Conservation (phyloP, 2,888 invertebrate species). For the Polyommatus icarus region DNA sequence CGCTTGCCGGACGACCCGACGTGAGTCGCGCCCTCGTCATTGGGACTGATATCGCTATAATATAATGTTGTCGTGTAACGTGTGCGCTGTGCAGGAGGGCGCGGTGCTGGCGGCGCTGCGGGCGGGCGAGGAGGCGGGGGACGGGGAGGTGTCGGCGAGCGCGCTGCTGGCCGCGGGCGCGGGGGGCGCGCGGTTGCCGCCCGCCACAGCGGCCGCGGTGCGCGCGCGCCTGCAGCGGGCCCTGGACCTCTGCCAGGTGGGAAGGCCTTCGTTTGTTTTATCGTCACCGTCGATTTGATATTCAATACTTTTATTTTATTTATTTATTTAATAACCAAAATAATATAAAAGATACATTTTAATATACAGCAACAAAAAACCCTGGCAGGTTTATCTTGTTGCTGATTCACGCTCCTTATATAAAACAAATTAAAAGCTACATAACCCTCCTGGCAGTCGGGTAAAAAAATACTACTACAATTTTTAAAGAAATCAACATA, state of each 20-base stretch:
- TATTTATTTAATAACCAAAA: no score
- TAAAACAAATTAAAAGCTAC: no score
- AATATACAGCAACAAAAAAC: no score
- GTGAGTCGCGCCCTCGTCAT: constrained; percentile 35
- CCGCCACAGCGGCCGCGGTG: constrained; percentile 44
- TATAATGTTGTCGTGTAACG: neutral
- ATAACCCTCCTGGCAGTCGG: no score
- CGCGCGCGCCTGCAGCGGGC: constrained; percentile 31
- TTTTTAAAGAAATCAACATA: no score
- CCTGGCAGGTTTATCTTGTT: no score
- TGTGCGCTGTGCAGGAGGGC: constrained; percentile 37
- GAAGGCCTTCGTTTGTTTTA: neutral
- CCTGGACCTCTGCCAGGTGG: constrained; percentile 40
- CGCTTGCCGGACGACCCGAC: constrained; percentile 40
- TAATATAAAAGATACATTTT: no score
- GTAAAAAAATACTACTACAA: no score
- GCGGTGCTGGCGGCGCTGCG: constrained; percentile 46
- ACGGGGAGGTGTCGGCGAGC: constrained; percentile 45
- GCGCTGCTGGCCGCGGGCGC: constrained; percentile 45
- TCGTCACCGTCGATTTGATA: neutral
- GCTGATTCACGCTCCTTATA: no score
- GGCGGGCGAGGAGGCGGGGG: constrained; percentile 42
- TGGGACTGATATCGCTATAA: neutral
- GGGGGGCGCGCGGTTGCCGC: constrained; percentile 40
- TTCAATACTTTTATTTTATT: no score